Base-by-base conservation (phyloP, 2,797 vertebrate genomes). In the Etheostoma nigrum region DNA sequence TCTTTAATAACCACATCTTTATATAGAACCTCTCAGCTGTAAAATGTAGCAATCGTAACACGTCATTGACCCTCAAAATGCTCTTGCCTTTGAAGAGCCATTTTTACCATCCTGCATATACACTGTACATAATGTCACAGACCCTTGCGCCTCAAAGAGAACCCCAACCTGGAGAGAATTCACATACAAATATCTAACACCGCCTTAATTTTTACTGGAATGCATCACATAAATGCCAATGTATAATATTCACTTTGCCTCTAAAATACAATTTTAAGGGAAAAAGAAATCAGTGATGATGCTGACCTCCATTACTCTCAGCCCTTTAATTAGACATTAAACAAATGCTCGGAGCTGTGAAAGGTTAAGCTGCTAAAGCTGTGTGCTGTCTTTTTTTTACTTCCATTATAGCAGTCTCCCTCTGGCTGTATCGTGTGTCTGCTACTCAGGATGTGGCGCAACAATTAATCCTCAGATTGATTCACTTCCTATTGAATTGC, bases 391-490 rank as follows among this genome's bases (percentile, higher is more conserved):
- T 90, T 89, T 89, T 79, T 93, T 93, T 92, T 88, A 85, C 80
- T 76, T 89, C 89, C 92, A 93, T 92, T 90, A 90, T 82, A 85
- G 83, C 87, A 61, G 85, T 69, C 86, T 94, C 91, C 91, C 92
- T 87, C 82, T 72, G 90, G 94, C 93, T 93, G 91, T 92, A 95
- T 95, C 92, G 76, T 90, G 86, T 95, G 91, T 94, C 94, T 87
- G 86, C 89, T 89, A 78, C 93, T 94, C 94, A 95, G 95, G 94
- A 95, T 95, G 94, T 93, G 93, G 94, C 91, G 91, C 93, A 94
- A 94, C 95, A 95, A 95, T 95, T 95, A 94, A 95, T 95, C 95
- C 93, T 94, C 90, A 90, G 92, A 96, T 95, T 95, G 95, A 94
- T 95, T 94, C 91, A 93, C 94, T 96, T 96, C 95, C 94, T 95